Conservation (phyloP, 1,140 invertebrate genomes). For the Drosophila takahashii region DNA sequence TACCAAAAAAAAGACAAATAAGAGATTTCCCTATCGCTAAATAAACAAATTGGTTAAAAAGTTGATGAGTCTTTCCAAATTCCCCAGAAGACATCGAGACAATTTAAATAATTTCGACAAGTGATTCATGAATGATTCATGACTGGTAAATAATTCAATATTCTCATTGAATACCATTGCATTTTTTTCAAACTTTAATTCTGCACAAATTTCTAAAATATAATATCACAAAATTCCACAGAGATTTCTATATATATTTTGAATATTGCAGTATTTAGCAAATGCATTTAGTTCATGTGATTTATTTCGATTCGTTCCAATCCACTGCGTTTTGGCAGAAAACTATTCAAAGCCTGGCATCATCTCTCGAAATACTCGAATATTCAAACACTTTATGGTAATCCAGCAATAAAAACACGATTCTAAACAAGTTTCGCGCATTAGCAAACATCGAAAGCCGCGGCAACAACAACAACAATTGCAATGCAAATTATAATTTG, state of each 20-base stretch:
- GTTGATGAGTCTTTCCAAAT: background rate
- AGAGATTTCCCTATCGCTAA: conserved; percentile 14
- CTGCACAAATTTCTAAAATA: no score
- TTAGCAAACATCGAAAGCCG: conserved; percentile 26
- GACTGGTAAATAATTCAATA: no score
- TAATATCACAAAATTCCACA: no score
- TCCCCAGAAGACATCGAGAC: background rate
- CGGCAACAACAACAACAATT: conserved; percentile 30
- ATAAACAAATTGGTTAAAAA: background rate
- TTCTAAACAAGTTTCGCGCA: conserved; percentile 66
- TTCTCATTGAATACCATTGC: no score
- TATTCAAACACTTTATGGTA: conserved; percentile 33
- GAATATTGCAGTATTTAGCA: background rate
- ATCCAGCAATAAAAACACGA: conserved; percentile 41
- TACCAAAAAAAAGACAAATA: conserved; percentile 19
- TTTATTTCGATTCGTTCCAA: background rate
- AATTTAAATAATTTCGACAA: background rate
- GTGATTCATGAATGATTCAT: background rate
- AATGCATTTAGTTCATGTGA: background rate
- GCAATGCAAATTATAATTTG: conserved; percentile 43
- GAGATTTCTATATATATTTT: no score
- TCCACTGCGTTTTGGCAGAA: conserved; percentile 2
- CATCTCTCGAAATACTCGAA: conserved; percentile 74
- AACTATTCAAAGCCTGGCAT: conserved; percentile 44
- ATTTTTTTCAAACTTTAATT: no score